phyloP scores from a whole-genome alignment of 1,140 invertebrate species.

The Aleiodes sp. region DNA sequence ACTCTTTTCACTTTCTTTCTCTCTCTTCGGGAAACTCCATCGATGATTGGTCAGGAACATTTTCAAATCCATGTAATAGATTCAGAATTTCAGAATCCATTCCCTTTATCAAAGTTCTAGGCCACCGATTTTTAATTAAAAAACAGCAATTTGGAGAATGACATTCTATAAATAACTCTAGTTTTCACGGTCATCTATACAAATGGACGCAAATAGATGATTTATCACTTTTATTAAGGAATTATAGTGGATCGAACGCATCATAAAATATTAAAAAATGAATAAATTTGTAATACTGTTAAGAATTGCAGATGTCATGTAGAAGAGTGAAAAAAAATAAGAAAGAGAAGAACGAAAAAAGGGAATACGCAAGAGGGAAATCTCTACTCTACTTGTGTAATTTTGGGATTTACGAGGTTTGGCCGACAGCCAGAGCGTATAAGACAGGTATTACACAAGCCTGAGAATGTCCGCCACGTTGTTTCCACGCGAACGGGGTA shows the following conservation, averaged over 20 bases:
- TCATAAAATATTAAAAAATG: too few species aligned
- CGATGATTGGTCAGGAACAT: not conserved
- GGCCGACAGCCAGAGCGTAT: constrained; percentile 41
- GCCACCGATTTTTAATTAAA: too few species aligned
- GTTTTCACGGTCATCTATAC: too few species aligned
- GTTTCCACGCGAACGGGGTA: constrained; percentile 48
- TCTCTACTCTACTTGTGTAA: constrained; percentile 35
- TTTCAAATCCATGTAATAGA: not conserved
- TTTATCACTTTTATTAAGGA: too few species aligned
- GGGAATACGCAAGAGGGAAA: constrained; percentile 12
- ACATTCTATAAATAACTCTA: too few species aligned
- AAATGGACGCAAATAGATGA: too few species aligned
- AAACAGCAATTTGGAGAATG: too few species aligned
- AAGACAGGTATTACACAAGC: constrained; percentile 49
- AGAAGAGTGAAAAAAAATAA: constrained; percentile 1
- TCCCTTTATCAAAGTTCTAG: not conserved
- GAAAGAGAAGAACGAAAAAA: not conserved
- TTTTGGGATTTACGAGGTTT: constrained; percentile 39
- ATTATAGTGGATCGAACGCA: too few species aligned
- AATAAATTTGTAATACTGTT: too few species aligned
- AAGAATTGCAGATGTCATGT: not conserved
- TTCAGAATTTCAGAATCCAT: not conserved
- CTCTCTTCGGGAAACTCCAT: constrained; percentile 13
- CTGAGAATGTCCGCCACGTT: constrained; percentile 49
- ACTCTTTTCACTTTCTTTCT: not conserved